Evolutionary conservation across 1,140 invertebrate genomes (phyloP), one percentile per base, ranked within the genome.

Genomic region (Diachasmimorpha longicaudata): DNA sequence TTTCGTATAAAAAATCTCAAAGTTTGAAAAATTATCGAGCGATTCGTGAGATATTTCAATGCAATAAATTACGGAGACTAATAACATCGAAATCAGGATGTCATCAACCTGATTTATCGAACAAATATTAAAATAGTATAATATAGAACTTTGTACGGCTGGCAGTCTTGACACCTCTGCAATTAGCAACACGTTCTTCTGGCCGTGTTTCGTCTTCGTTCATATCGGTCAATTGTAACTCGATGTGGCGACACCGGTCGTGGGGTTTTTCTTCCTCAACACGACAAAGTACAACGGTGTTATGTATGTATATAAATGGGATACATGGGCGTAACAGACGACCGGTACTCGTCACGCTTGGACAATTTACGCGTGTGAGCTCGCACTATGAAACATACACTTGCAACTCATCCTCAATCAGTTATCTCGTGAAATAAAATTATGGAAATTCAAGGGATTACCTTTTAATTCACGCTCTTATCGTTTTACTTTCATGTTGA

Each of bases 241-340:
- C 8, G 23, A 63, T 16, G 58, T 63, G 58, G 25, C 58, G 58
- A 25, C n/a, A n/a, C 10, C 11, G 23, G 8, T 63, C 58, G 58
- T 63, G 52, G 6, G 52, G 52, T 58, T 58, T 63, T 63, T 63
- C 58, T 25, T 63, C 58, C 39, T 42, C 4, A 42, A 31, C 31
- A 31, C 31, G 31, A 3, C 31, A 31, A 42, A 42, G 39, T 42
- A 42, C 39, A 42, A 31, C 31, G 31, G 19, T 55, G 14, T 55
- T 55, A 55, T 31, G 21, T 25, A 63, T 63, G 19, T 23, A 25
- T 23, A 63, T 63, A 63, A 63, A 63, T 63, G 11, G 48, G 6
- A 19, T 52, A 63, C 58, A 63, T 63, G 58, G 58, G 58, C 58
- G 58, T 63, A 63, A 63, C 23, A 63, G 21, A 63, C 48, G 48